Evolutionary conservation across 2,113 vertebrate genomes (phyloP).

Genomic region (Pachypanchax playfairii): DNA sequence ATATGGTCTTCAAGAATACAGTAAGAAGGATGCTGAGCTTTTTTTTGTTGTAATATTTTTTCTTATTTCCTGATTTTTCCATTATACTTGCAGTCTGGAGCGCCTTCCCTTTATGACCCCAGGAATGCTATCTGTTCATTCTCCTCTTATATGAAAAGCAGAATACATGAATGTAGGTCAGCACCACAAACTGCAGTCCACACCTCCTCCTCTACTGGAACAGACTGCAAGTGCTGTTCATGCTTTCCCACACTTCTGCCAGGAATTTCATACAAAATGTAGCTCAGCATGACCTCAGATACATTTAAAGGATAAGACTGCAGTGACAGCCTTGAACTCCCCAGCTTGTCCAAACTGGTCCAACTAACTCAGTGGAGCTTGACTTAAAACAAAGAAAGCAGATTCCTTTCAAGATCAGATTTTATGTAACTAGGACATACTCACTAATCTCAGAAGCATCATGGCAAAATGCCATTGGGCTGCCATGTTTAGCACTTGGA

Average conservation of each 20-base stretch:
- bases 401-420: constrained; percentile 2
- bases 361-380: not conserved
- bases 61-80: not conserved
- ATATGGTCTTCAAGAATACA: not conserved
- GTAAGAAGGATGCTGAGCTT: not conserved
- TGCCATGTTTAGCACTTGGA: constrained; percentile 36
- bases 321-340: not conserved
- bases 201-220: constrained; percentile 44
- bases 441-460: constrained; percentile 32
- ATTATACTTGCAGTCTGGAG: not conserved
- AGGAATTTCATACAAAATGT: constrained; percentile 49
- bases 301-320: constrained; percentile 28
- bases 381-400: not conserved
- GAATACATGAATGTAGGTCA: constrained; percentile 76
- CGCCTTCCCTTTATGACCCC: constrained; percentile 29
- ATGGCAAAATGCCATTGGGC: constrained; percentile 24
- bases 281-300: constrained; percentile 37
- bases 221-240: constrained; percentile 48
- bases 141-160: constrained; percentile 74
- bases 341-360: constrained; percentile 7
- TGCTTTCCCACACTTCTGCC: constrained; percentile 67
- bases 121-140: constrained; percentile 53
- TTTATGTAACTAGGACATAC: constrained; percentile 1
- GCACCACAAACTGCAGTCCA: constrained; percentile 43
- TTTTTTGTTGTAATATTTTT: constrained; percentile 10